Conservation (phyloP, 2,888 invertebrate species). For the Marronus borbonicus region DNA sequence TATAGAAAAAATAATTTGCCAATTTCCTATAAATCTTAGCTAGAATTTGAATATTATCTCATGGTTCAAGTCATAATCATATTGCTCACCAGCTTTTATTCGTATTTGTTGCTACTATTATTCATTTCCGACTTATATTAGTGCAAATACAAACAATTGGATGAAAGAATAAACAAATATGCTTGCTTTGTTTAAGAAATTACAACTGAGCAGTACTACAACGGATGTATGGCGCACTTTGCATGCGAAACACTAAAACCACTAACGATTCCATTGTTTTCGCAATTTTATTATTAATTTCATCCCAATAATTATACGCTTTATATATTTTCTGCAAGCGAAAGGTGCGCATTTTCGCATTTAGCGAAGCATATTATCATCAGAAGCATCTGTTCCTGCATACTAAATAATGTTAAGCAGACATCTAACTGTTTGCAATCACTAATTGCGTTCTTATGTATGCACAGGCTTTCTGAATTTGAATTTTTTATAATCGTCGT, state of each 20-base stretch:
- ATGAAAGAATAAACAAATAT: no score
- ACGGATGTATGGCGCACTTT: not conserved
- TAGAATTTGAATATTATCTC: no score
- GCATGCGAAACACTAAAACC: slow-evolving; percentile 9
- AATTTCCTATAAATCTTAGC: no score
- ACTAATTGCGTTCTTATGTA: slow-evolving; percentile 38
- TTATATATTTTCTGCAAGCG: slow-evolving; percentile 5
- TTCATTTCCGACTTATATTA: no score
- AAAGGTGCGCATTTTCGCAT: not conserved
- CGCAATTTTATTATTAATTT: slow-evolving; percentile 21
- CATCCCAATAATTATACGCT: slow-evolving; percentile 8
- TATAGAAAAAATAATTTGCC: no score
- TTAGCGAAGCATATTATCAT: slow-evolving; percentile 29
- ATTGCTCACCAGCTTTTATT: no score
- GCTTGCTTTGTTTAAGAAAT: no score
- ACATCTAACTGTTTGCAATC: slow-evolving; percentile 22
- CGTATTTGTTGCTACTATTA: no score
- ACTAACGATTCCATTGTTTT: slow-evolving; percentile 39
- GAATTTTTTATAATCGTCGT: slow-evolving; percentile 12
- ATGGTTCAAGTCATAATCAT: no score
- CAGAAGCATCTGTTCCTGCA: not conserved
- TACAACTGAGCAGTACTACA: no score
- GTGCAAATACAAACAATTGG: no score
- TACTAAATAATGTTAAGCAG: slow-evolving; percentile 28
- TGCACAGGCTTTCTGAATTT: slow-evolving; percentile 28